Percentiles rank a stretch among this genome's conserved stretches.
Conservation (phyloP, 1,140 invertebrate genomes). For the Drosophila serrata region DNA sequence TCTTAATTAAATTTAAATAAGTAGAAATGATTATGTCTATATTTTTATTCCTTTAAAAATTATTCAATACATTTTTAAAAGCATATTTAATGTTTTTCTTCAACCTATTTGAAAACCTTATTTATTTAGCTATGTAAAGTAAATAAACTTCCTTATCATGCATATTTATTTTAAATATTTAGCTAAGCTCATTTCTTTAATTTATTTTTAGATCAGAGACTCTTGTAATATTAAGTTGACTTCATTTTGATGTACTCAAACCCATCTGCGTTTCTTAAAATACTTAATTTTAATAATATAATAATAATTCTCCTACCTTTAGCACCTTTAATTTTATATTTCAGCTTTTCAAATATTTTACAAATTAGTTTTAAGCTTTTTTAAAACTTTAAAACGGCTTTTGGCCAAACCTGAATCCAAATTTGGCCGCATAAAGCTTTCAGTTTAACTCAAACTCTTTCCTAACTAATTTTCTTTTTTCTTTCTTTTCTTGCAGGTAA, state of each 20-base stretch:
- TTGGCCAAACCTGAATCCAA: not conserved
- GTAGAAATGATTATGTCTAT: too few relatives aligned
- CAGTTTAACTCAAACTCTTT: not conserved
- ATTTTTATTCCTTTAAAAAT: too few relatives aligned
- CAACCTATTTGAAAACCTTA: not conserved
- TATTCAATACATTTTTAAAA: too few relatives aligned
- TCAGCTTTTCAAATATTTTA: not conserved
- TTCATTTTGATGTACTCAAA: not conserved
- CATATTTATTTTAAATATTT: not conserved
- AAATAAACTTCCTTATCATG: not conserved
- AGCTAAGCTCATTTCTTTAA: too few relatives aligned
- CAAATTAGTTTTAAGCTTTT: not conserved
- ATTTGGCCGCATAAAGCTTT: not conserved
- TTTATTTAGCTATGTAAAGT: not conserved
- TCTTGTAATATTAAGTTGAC: not conserved
- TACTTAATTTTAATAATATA: too few relatives aligned
- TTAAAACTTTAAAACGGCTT: not conserved
- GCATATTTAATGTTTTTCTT: too few relatives aligned
- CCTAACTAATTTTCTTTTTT: not conserved
- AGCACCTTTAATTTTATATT: not conserved
- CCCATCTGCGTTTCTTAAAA: not conserved
- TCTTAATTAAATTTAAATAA: too few relatives aligned
- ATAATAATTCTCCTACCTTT: too few relatives aligned
- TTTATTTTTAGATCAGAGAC: not conserved
- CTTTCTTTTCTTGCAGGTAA: conserved; percentile 47